A percentile compares a stretch with the other conserved stretches of the same genome.
These are phyloP conservation scores for Microdon myrmicae DNA, from an alignment of 2,888 invertebrate genomes.

Conservation along the genomic window DNA sequence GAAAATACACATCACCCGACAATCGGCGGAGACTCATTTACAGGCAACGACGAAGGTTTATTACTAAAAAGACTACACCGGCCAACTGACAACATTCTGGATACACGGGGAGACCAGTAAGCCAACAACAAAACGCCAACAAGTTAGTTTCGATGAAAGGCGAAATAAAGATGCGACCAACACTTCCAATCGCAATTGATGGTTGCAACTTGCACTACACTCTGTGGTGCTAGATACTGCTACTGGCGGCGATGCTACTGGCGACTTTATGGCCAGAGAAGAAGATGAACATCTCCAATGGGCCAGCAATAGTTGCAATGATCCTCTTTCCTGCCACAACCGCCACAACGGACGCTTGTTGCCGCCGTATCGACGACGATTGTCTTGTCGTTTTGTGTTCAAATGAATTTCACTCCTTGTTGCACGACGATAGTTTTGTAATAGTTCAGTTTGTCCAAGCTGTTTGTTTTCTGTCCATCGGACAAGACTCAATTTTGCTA, in stretches of 20 bases:
- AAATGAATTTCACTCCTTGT: slow-evolving; percentile 65
- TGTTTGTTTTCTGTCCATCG: slow-evolving; percentile 66
- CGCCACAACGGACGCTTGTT: slow-evolving; percentile 31
- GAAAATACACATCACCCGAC: slow-evolving; percentile 48
- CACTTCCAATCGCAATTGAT: slow-evolving; percentile 52
- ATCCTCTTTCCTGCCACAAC: slow-evolving; percentile 17
- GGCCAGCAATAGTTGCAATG: slow-evolving; percentile 10
- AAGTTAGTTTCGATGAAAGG: slow-evolving; percentile 31
- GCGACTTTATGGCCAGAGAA: slow-evolving; percentile 41
- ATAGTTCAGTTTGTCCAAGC: slow-evolving; percentile 64
- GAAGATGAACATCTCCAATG: slow-evolving; percentile 25
- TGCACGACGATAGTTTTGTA: slow-evolving; percentile 53
- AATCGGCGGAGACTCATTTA: slow-evolving; percentile 46
- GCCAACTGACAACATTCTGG: no score
- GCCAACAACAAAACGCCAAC: slow-evolving; percentile 19
- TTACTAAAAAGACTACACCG: slow-evolving; percentile 50
- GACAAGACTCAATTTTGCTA: slow-evolving; percentile 61
- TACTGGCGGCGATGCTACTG: slow-evolving; percentile 17
- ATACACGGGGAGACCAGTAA: slow-evolving; percentile 21
- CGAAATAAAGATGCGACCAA: slow-evolving; percentile 51
- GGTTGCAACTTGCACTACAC: slow-evolving; percentile 40
- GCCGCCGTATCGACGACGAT: slow-evolving; percentile 59
- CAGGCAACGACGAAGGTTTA: slow-evolving; percentile 46
- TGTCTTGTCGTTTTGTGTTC: slow-evolving; percentile 66
- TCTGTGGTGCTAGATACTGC: slow-evolving; percentile 26